Evolutionary conservation across 2,113 vertebrate genomes (phyloP).

Genomic region (Periophthalmus modestus): DNA sequence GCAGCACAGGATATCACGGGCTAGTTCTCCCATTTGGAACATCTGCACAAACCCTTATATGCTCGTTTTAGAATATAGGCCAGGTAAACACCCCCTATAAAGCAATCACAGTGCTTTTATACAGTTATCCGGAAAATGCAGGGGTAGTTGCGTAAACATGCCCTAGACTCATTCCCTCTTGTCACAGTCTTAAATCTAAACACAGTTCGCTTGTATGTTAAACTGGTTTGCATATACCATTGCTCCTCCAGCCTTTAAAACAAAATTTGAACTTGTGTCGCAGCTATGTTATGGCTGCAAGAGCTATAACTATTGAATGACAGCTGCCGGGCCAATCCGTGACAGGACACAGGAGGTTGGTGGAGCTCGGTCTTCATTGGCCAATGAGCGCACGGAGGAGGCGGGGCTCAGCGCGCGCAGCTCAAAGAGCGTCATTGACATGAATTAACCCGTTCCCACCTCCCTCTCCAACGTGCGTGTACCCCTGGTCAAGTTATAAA

Average conservation of each 20-base stretch:
- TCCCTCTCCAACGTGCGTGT: constrained; percentile 21
- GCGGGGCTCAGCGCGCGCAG: constrained; percentile 45
- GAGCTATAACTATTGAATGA: constrained; percentile 74
- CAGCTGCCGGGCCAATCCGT: constrained; percentile 66
- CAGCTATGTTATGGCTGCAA: constrained; percentile 72
- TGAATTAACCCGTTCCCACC: constrained; percentile 55
- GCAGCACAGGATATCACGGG: not conserved
- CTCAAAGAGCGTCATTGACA: constrained; percentile 63
- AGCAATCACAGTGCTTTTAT: not conserved
- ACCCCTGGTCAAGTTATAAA: constrained; percentile 30
- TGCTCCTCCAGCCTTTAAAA: constrained; percentile 20
- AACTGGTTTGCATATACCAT: constrained; percentile 6
- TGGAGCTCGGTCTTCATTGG: constrained; percentile 38
- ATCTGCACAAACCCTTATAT: not conserved
- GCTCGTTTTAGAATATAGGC: not conserved
- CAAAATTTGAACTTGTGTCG: constrained; percentile 70
- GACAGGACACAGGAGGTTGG: constrained; percentile 43
- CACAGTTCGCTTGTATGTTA: no score
- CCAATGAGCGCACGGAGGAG: constrained; percentile 66
- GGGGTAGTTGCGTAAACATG: not conserved
- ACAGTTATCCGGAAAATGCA: not conserved
- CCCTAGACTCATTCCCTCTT: not conserved
- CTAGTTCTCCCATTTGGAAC: not conserved
- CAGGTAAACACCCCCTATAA: constrained; percentile 18
- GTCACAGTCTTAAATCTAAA: not conserved